Base-by-base conservation (phyloP, 2,113 vertebrate genomes). In the Mormyrus iriodes region DNA sequence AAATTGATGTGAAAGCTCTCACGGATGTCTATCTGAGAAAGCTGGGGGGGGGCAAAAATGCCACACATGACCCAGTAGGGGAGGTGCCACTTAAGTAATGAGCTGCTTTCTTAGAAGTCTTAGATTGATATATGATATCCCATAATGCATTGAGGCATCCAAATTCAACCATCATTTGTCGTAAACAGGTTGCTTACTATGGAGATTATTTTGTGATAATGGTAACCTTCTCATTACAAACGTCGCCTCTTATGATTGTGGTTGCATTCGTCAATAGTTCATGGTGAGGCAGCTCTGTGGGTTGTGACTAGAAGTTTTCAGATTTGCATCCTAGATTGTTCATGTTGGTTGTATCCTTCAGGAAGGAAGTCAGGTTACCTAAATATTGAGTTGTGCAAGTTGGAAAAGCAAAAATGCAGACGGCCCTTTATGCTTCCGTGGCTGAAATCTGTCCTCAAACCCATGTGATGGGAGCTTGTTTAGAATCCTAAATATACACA, bases 51-150 rank as follows among this genome's bases (percentile, higher is more conserved):
- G n/a, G 61, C 15, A 13, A 42, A 44, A 44, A 87, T 44, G 90
- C 87, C 88, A 91, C 89, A 89, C 31, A 85, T 42, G 55, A 65
- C 42, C 39, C 39, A 87, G 21, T 46, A 87, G 86, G 27, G 49
- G 49, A 53, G 85, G 31, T 53, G 51, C 24, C 55, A 48, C 8
- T 87, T 86, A 55, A 86, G 85, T 86, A 86, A 87, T 46, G 31
- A 8, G 86, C 19, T 87, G 53, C 52, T 87, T 87, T 87, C 86
- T 87, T 44, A 87, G 52, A 87, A 87, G 55, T 53, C 53, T 65
- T 19, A 35, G n/a, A 85, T 85, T 86, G 17, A 58, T 35, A 19
- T 17, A 9, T 53, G 51, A 52, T 35, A 1, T 87, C 52, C 85
- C 53, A 87, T 10, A 61, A 65, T 65, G 55, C 55, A 52, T 3